Evolutionary conservation across 2,797 vertebrate species (phyloP), one percentile per base, ranked within the genome.

Genomic region (Gymnocypris eckloni): DNA sequence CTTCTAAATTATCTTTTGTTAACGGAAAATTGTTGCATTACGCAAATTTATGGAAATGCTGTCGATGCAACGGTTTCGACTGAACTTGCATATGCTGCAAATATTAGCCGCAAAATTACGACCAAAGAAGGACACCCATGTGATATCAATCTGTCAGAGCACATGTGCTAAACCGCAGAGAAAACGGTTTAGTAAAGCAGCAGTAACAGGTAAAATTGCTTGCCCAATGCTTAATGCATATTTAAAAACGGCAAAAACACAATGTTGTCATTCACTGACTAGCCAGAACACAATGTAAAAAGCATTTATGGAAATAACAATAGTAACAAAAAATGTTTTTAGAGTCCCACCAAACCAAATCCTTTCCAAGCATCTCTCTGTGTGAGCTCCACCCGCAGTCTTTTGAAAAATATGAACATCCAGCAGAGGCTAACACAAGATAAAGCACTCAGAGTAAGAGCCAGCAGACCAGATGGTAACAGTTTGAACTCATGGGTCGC

Each of bases 11-110:
- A 87, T 93, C 92, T 91, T 93, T 94, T 94, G 93, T 94, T 90
- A 91, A 89, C 90, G 77, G 90, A 90, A 92, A 92, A 95, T 95
- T 93, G 93, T 91, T 94, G 92, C 94, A 95, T 96, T 96, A 95
- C 91, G 94, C 92, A 95, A 95, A 95, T 95, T 94, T 95, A 95
- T 95, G 94, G 91, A 95, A 95, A 96, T 95, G 87, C 82, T 81
- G 79, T 71, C 15, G 80, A 91, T 94, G 92, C 93, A 90, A 93
- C 90, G 92, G 93, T 89, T 80, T 59, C n/a, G 92, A 92, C 91
- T 93, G 91, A 94, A 94, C 92, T 93, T 94, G 93, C 90, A 93
- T 89, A 93, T 90, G 90, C 81, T 88, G 91, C 43, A 89, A 90
- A 92, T 93, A 93, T 92, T 56, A 54, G 91, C 92, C 70, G 48